phyloP scores from a whole-genome alignment of 2,888 invertebrate genomes.

The Leucozona laternaria region DNA sequence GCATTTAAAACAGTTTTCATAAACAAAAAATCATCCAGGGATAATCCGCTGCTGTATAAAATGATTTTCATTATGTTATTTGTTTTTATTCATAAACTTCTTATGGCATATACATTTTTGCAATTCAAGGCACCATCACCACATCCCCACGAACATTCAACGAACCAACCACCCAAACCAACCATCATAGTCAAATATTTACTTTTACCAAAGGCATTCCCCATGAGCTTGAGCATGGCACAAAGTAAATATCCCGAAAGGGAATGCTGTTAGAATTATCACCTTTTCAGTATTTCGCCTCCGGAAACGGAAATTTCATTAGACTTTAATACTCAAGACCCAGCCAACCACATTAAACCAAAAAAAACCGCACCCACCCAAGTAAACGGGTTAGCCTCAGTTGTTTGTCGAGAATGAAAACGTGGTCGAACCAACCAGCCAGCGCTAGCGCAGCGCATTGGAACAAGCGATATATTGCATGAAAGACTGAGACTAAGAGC shows the following conservation, averaged over 20 bases:
- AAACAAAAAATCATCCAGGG: too few relatives aligned
- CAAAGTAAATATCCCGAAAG: constrained; percentile 46
- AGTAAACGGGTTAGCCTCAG: constrained; percentile 41
- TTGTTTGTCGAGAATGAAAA: constrained; percentile 22
- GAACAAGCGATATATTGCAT: neutral
- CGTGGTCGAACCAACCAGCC: neutral
- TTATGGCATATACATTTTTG: constrained; percentile 4
- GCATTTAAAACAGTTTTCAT: too few relatives aligned
- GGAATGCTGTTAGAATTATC: constrained; percentile 56
- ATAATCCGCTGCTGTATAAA: neutral
- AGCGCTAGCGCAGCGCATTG: too few relatives aligned
- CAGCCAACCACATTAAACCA: constrained; percentile 21
- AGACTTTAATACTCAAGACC: constrained; percentile 36
- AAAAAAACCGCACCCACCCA: constrained; percentile 28
- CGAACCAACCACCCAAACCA: neutral
- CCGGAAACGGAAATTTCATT: constrained; percentile 48
- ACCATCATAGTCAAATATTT: constrained; percentile 24
- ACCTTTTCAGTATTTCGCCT: constrained; percentile 49
- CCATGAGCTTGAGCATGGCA: neutral
- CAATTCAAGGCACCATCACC: neutral
- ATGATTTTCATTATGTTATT: neutral
- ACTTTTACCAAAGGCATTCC: constrained; percentile 20
- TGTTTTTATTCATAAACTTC: constrained; percentile 5
- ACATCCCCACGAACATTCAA: neutral
- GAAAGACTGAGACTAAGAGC: neutral